Evolutionary conservation across 53 echinoderm and acorn worm genomes (phyloP).

Genomic region (Hippasteria phrygiana): DNA sequence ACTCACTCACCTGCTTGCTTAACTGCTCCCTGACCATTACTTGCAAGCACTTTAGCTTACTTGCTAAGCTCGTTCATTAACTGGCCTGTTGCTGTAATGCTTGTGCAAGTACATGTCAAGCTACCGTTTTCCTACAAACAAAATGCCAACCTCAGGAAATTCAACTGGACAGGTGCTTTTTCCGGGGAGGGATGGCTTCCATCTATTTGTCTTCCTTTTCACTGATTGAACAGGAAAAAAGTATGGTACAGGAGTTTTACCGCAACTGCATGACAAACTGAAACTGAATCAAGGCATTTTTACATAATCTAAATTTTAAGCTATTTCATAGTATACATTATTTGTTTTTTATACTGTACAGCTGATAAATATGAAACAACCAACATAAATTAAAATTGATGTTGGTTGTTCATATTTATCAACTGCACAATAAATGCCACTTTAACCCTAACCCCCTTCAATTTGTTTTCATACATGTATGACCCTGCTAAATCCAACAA

Average conservation of each 20-base stretch:
- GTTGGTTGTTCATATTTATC: too few species aligned
- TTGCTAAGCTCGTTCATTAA: neutral
- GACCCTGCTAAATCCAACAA: too few species aligned
- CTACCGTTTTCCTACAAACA: neutral
- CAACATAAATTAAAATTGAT: too few species aligned
- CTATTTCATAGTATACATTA: too few species aligned
- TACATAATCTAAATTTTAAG: too few species aligned
- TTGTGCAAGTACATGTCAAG: neutral
- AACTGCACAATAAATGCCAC: too few species aligned
- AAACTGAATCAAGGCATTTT: too few species aligned
- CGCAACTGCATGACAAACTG: neutral
- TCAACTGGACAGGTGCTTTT: slow-evolving; percentile 22
- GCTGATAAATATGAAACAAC: too few species aligned
- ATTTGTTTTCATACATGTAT: too few species aligned
- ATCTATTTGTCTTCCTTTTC: slow-evolving; percentile 25
- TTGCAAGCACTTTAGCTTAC: neutral
- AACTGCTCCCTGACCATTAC: too few species aligned
- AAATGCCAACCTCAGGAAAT: neutral
- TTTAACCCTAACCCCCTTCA: too few species aligned
- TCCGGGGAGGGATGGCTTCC: slow-evolving; percentile 14
- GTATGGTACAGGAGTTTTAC: neutral
- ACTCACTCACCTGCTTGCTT: neutral
- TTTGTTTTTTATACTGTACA: too few species aligned
- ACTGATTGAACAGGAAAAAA: slow-evolving; percentile 14
- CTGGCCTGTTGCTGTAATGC: neutral